A percentile compares a stretch with the other conserved stretches of the same genome.
These are phyloP conservation scores for Orthonevra nobilis DNA, from an alignment of 2,888 invertebrate species.

Conservation along the genomic window DNA sequence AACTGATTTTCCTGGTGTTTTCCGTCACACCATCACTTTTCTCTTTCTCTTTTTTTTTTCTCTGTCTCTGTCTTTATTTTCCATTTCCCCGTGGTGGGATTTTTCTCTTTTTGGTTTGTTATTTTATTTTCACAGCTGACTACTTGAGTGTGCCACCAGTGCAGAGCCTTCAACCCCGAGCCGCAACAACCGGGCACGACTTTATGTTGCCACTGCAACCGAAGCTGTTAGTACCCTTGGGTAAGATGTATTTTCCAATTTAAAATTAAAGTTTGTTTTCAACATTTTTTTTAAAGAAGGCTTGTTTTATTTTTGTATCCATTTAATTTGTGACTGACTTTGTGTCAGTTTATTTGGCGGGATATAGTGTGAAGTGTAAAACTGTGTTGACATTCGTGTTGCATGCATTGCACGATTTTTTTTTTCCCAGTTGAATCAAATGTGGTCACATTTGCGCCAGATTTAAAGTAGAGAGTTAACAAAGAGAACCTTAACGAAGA, in stretches of 20 bases:
- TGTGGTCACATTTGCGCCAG: too few relatives aligned
- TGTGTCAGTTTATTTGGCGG: too few relatives aligned
- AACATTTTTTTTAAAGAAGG: too few relatives aligned
- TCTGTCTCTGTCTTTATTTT: constrained; percentile 5
- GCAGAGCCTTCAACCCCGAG: constrained; percentile 85
- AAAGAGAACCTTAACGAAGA: too few relatives aligned
- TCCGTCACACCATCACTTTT: constrained; percentile 56
- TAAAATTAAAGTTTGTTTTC: constrained; percentile 50
- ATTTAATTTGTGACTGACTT: too few relatives aligned
- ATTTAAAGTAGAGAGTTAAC: too few relatives aligned
- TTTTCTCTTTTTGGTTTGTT: constrained; percentile 28
- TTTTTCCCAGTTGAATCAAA: too few relatives aligned
- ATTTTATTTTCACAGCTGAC: constrained; percentile 80
- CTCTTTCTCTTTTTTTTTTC: constrained; percentile 9
- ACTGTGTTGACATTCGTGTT: too few relatives aligned
- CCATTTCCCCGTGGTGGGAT: too few relatives aligned
- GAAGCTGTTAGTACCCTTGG: constrained; percentile 82
- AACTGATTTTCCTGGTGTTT: constrained; percentile 67
- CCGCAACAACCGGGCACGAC: constrained; percentile 86
- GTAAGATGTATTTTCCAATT: constrained; percentile 74
- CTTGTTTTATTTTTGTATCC: too few relatives aligned
- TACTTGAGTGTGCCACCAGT: constrained; percentile 80
- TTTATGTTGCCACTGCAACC: constrained; percentile 88
- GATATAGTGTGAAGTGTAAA: too few relatives aligned
- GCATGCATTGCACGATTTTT: too few relatives aligned